Evolutionary conservation across 2,888 invertebrate genomes (phyloP).

Genomic region (Caenorhabditis angaria): DNA sequence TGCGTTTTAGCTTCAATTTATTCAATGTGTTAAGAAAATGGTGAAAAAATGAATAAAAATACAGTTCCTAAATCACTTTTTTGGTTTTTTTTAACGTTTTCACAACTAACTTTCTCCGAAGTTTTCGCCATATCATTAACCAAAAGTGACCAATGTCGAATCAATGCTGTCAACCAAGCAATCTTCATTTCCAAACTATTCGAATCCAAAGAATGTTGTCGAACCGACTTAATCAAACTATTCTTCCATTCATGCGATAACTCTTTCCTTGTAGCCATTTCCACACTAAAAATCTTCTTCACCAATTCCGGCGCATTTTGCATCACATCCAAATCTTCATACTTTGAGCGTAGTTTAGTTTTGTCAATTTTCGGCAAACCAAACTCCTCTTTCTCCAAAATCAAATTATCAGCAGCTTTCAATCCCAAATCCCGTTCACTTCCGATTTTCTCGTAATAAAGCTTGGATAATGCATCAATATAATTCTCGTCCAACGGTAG

Average conservation of each 20-base stretch:
- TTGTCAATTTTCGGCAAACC: conserved; percentile 66
- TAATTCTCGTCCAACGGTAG: conserved; percentile 68
- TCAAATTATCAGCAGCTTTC: conserved; percentile 65
- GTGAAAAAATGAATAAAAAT: no score
- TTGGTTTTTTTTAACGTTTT: not conserved
- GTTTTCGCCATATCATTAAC: conserved; percentile 62
- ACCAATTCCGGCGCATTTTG: conserved; percentile 64
- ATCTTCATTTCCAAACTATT: conserved; percentile 65
- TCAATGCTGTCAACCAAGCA: conserved; percentile 68
- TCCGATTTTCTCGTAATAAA: conserved; percentile 69
- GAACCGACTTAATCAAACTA: conserved; percentile 58
- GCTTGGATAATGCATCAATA: conserved; percentile 62
- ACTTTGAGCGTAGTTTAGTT: conserved; percentile 54
- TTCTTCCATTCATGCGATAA: conserved; percentile 66
- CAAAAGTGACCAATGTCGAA: conserved; percentile 69
- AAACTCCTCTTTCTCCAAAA: conserved; percentile 55
- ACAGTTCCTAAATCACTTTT: no score
- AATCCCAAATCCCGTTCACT: conserved; percentile 66
- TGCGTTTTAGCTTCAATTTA: no score
- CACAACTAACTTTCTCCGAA: conserved; percentile 48
- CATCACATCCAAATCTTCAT: conserved; percentile 61
- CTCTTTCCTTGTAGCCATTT: conserved; percentile 63
- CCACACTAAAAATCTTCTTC: conserved; percentile 68
- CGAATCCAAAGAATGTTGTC: conserved; percentile 60
- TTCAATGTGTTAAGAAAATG: no score